Percentiles rank a stretch among this genome's conserved stretches.
Conservation (phyloP, 2,113 vertebrate genomes). For the Eonycteris spelaea region DNA sequence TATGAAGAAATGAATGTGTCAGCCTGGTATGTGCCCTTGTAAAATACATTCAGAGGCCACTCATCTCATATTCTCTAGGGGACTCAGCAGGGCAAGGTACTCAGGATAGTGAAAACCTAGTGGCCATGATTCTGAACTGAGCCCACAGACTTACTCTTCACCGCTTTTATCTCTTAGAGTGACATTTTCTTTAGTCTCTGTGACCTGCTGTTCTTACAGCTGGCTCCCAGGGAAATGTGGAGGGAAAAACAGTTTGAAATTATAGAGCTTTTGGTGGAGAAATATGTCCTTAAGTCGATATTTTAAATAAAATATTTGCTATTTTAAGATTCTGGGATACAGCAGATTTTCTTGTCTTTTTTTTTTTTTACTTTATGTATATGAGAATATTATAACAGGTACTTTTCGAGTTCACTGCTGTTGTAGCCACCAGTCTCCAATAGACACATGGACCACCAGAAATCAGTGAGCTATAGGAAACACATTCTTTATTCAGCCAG, state of each 20-base stretch:
- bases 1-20: conserved; percentile 36
- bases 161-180: conserved; percentile 2
- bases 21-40: background rate
- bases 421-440: too few relatives aligned
- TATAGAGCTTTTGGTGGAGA: background rate
- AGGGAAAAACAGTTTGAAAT: background rate
- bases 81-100: background rate
- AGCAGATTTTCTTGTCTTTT: background rate
- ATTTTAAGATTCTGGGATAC: background rate
- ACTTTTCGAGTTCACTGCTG: background rate
- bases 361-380: background rate
- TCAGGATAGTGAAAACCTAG: background rate
- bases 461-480: too few relatives aligned
- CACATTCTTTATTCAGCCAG: too few relatives aligned
- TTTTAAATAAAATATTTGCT: conserved; percentile 14
- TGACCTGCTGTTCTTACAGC: conserved; percentile 29
- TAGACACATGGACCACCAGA: too few relatives aligned
- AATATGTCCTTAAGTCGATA: background rate
- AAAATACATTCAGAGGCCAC: background rate
- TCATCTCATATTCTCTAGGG: background rate
- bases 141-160: background rate
- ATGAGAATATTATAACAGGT: background rate
- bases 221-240: background rate
- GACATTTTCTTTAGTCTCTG: conserved; percentile 3
- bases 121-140: background rate